A percentile compares a stretch with the other conserved stretches of the same genome.
Conservation (phyloP, 2,113 vertebrate species). For the Sturnus vulgaris region DNA sequence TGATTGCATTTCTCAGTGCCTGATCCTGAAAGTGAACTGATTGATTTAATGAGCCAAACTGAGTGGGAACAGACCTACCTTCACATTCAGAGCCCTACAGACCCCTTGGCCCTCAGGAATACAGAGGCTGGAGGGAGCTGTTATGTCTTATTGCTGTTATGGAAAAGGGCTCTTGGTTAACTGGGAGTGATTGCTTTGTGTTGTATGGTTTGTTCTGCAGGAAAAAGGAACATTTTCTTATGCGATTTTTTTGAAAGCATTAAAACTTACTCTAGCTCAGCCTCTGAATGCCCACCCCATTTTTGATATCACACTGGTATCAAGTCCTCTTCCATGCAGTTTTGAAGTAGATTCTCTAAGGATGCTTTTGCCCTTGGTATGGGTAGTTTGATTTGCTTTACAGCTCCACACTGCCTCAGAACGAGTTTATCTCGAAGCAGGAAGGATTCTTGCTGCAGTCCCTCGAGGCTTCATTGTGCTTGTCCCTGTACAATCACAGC, state of each 20-base stretch:
- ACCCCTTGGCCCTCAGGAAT: not conserved
- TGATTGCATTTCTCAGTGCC: not conserved
- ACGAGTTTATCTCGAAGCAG: not conserved
- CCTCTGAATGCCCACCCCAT: not conserved
- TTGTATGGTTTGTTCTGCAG: not conserved
- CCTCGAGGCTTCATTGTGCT: not conserved
- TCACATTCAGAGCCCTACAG: not conserved
- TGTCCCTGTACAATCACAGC: not conserved
- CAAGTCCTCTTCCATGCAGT: not conserved
- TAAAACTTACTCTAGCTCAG: not conserved
- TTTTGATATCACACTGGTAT: not conserved
- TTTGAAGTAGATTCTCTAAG: not conserved
- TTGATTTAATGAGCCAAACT: not conserved
- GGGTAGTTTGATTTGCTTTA: not conserved
- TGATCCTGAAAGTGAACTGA: not conserved
- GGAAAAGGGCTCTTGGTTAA: not conserved
- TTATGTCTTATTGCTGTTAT: not conserved
- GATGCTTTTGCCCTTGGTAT: not conserved
- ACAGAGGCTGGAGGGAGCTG: not conserved
- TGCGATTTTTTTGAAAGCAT: not conserved
- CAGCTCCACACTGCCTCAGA: not conserved
- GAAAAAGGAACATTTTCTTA: not conserved
- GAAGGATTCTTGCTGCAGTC: not conserved
- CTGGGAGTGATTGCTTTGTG: not conserved
- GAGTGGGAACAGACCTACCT: not conserved